Conservation (phyloP, 92 coral and sea anemone genomes). For the Palythoa heliodiscus region DNA sequence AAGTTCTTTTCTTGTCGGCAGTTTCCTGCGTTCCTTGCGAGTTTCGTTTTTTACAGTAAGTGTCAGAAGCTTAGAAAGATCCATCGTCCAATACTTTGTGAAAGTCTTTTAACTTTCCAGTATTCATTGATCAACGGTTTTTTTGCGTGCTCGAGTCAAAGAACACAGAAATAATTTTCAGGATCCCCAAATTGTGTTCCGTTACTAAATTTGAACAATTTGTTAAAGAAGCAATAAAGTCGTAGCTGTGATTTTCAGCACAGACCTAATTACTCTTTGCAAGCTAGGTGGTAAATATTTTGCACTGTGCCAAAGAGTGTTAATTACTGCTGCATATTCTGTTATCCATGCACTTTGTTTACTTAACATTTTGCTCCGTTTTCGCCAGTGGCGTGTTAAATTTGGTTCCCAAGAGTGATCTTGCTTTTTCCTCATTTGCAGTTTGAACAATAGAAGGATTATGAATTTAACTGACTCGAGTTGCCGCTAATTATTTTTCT, state of each 20-base stretch:
- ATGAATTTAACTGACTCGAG: neutral
- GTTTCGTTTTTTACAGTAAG: conserved; percentile 3
- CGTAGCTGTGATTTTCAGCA: neutral
- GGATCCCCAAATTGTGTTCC: too few relatives aligned
- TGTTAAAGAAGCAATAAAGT: neutral
- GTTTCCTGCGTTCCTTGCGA: neutral
- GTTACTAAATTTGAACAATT: neutral
- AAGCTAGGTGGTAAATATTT: neutral
- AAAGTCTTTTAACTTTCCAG: neutral
- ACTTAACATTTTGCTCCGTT: conserved; percentile 5
- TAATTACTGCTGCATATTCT: neutral
- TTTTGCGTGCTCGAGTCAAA: neutral
- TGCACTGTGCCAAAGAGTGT: neutral
- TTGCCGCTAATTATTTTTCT: conserved; percentile 4
- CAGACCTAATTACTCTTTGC: neutral
- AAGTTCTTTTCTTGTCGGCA: neutral
- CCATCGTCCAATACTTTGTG: neutral
- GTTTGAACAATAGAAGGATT: conserved; percentile 30
- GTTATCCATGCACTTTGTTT: neutral
- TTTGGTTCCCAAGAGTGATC: neutral
- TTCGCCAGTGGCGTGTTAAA: conserved; percentile 7
- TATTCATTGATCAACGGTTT: neutral
- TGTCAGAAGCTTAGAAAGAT: conserved; percentile 26
- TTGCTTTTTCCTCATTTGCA: conserved; percentile 2
- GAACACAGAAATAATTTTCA: neutral